phyloP scores from a whole-genome alignment of 2,888 invertebrate species.

The Caradrina kadenii region DNA sequence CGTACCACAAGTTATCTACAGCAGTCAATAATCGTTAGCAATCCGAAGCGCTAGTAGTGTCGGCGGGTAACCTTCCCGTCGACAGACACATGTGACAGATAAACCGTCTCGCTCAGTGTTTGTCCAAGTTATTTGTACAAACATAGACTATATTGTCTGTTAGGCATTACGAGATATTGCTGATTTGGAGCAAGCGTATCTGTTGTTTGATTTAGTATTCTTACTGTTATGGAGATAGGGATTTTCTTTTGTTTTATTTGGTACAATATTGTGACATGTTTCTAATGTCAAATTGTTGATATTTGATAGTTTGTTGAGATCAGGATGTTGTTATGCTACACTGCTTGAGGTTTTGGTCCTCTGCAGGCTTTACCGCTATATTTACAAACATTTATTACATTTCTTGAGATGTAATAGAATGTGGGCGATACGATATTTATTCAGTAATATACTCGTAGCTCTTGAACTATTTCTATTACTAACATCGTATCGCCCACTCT shows the following conservation, averaged over 20 bases:
- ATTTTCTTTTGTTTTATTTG: background rate
- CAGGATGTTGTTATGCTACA: background rate
- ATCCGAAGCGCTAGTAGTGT: conserved; percentile 7
- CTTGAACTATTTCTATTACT: background rate
- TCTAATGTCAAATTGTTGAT: background rate
- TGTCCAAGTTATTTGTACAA: conserved; percentile 46
- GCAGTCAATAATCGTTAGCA: conserved; percentile 23
- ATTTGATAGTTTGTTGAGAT: background rate
- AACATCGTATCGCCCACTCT: background rate
- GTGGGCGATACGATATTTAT: too few relatives aligned
- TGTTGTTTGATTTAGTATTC: conserved; percentile 27
- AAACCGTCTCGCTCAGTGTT: conserved; percentile 38
- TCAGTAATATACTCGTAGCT: too few relatives aligned
- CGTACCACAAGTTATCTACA: background rate
- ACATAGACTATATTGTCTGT: conserved; percentile 28
- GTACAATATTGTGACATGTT: background rate
- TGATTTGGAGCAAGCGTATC: conserved; percentile 27
- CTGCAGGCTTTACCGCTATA: background rate
- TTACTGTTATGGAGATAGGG: background rate
- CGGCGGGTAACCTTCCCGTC: conserved; percentile 25
- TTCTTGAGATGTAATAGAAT: background rate
- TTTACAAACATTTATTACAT: background rate
- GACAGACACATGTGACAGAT: conserved; percentile 44
- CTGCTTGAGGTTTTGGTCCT: background rate
- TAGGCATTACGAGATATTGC: conserved; percentile 41